Evolutionary conservation across 2,888 invertebrate species (phyloP), one percentile per base, ranked within the genome.

Genomic region (Papilio gigon): DNA sequence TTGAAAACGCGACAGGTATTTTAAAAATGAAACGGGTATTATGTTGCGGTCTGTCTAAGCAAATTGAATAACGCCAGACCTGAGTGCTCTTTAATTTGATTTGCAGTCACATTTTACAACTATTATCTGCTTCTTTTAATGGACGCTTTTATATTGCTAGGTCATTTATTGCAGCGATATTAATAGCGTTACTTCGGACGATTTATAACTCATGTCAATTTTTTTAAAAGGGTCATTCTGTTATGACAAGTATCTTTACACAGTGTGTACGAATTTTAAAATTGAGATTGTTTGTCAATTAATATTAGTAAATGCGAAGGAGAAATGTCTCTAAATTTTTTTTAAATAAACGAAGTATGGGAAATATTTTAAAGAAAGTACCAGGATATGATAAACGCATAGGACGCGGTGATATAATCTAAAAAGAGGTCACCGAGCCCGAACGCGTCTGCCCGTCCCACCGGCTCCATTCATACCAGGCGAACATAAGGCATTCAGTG

Each of bases 401-500:
- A 56, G 40, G 40, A 62, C 22, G 17, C 4, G 22, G 37, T 22
- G 12, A 40, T 59, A 47, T 66, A 20, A 53, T 30, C 27, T 67
- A 5, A 68, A 74, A 73, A 22, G 56, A 53, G 72, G 74, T 71
- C 69, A 71, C 59, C 70, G 63, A 60, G 65, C 63, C 37, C 50
- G 42, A 42, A 53, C 65, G 50, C 14, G 59, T 30, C 68, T 63
- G 40, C 64, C 69, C 60, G 65, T 47, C 71, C 70, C 75, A 71
- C 66, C 64, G 71, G 67, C 71, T 73, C 77, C 79, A 78, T 81
- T 84, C 82, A 82, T 70, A 73, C 73, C 72, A 65, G 47, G 65
- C 73, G 70, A 72, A 76, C 78, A 84, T 84, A 81, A 83, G 80
- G 78, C 75, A 84, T 87, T 85, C 85, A 84, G 77, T 75, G 58